A percentile compares a stretch with the other conserved stretches of the same genome.
These are phyloP conservation scores for Branchinecta sandiegonensis DNA, from an alignment of 2,888 invertebrate genomes.

Conservation along the genomic window DNA sequence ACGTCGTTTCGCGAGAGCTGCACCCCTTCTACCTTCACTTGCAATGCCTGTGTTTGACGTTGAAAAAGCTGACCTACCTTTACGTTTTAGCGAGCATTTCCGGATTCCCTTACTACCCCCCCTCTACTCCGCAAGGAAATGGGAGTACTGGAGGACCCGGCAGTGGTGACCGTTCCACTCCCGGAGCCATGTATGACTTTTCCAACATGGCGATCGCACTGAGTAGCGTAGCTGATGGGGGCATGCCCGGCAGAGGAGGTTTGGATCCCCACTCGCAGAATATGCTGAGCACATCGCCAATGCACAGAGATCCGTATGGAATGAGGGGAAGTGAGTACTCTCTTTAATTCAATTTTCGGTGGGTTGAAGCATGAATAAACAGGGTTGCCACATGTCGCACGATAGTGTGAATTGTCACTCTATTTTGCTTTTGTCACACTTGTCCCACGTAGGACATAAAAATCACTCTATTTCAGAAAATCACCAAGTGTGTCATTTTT, in stretches of 20 bases:
- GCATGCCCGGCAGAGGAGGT: background rate
- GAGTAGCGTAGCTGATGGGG: background rate
- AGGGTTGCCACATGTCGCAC: no score
- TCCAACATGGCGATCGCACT: constrained; percentile 3
- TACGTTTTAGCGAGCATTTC: background rate
- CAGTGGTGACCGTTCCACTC: constrained; percentile 1
- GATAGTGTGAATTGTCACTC: no score
- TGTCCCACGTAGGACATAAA: no score
- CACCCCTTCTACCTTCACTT: no score
- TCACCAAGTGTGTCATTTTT: no score
- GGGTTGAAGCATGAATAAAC: no score
- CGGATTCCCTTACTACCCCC: constrained; percentile 1
- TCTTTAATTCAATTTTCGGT: no score
- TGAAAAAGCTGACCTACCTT: background rate
- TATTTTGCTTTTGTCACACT: no score
- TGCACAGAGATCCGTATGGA: constrained; percentile 14
- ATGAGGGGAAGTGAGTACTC: constrained; percentile 1
- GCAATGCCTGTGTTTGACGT: background rate
- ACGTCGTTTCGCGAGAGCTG: no score
- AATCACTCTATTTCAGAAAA: no score
- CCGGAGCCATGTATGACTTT: background rate
- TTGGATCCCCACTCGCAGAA: background rate
- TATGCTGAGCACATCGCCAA: constrained; percentile 1
- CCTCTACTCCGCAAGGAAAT: constrained; percentile 4
- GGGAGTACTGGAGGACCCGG: constrained; percentile 3